Conservation (phyloP, 2,888 invertebrate genomes). For the Liopterus haemorrhoidalis region DNA sequence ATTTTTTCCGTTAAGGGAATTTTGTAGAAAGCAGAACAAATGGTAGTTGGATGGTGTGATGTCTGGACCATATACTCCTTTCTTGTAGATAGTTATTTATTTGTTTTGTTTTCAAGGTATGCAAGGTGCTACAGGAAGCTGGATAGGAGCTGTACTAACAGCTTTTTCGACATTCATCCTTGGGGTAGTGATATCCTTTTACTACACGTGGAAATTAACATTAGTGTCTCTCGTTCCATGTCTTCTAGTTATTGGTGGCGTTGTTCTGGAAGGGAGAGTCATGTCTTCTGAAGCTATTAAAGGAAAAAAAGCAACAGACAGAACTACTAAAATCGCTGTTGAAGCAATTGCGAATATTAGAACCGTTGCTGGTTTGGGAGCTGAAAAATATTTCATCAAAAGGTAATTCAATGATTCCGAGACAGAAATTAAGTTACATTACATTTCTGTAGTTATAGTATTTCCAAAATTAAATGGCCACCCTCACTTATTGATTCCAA, state of each 20-base stretch:
- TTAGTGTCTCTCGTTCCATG: slow-evolving; percentile 60
- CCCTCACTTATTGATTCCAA: too few species aligned
- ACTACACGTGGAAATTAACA: slow-evolving; percentile 66
- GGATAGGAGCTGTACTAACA: slow-evolving; percentile 58
- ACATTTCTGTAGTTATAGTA: too few species aligned
- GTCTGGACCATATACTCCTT: too few species aligned
- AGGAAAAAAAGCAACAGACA: slow-evolving; percentile 59
- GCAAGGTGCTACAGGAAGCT: slow-evolving; percentile 18
- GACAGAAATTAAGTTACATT: too few species aligned
- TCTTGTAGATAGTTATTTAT: too few species aligned
- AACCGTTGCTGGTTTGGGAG: slow-evolving; percentile 57
- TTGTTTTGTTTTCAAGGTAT: too few species aligned
- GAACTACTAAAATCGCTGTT: slow-evolving; percentile 59
- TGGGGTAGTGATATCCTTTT: slow-evolving; percentile 57
- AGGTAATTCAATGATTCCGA: too few species aligned
- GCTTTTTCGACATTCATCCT: slow-evolving; percentile 59
- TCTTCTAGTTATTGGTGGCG: slow-evolving; percentile 61
- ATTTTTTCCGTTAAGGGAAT: too few species aligned
- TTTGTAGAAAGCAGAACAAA: too few species aligned
- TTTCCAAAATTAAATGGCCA: too few species aligned
- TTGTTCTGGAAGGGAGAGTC: slow-evolving; percentile 56
- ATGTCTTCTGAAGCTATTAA: slow-evolving; percentile 39
- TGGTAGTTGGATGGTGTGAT: too few species aligned
- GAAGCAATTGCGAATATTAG: slow-evolving; percentile 60
- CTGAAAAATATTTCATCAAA: slow-evolving; percentile 50